These are phyloP conservation scores for Ornithoptera alexandrae DNA, from an alignment of 2,888 invertebrate species.

Conservation along the genomic window DNA sequence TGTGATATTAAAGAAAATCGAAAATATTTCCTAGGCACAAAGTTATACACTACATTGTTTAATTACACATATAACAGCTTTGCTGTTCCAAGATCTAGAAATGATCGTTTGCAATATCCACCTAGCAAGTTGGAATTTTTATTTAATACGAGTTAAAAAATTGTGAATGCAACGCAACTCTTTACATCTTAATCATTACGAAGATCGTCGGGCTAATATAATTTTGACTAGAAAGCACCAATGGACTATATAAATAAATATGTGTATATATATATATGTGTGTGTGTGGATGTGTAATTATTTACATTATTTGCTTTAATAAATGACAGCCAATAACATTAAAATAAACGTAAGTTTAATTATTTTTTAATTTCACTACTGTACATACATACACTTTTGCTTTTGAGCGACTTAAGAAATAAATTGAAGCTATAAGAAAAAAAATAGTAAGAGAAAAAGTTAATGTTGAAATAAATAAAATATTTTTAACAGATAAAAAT, in stretches of 20 bases:
- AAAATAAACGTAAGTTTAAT: conserved; percentile 36
- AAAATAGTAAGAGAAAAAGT: neutral
- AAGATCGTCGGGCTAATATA: conserved; percentile 64
- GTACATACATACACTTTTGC: conserved; percentile 34
- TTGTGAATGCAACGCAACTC: neutral
- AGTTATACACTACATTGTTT: neutral
- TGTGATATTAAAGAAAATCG: neutral
- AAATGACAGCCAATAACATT: conserved; percentile 67
- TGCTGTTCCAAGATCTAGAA: neutral
- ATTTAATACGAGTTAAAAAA: neutral
- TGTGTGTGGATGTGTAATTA: conserved; percentile 33
- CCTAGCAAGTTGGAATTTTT: neutral
- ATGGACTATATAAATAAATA: conserved; percentile 54
- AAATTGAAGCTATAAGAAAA: conserved; percentile 29
- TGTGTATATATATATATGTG: neutral
- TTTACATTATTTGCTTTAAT: conserved; percentile 55
- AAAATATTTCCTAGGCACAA: neutral
- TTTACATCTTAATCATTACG: neutral
- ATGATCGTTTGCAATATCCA: neutral
- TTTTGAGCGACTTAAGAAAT: conserved; percentile 41
- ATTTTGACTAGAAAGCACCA: conserved; percentile 81
- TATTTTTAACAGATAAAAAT: neutral
- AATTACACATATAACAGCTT: neutral
- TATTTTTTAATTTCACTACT: conserved; percentile 21
- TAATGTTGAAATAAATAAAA: neutral